Evolutionary conservation across 2,888 invertebrate genomes (phyloP), one percentile per base, ranked within the genome.

Genomic region (Drosophila acutilabella): DNA sequence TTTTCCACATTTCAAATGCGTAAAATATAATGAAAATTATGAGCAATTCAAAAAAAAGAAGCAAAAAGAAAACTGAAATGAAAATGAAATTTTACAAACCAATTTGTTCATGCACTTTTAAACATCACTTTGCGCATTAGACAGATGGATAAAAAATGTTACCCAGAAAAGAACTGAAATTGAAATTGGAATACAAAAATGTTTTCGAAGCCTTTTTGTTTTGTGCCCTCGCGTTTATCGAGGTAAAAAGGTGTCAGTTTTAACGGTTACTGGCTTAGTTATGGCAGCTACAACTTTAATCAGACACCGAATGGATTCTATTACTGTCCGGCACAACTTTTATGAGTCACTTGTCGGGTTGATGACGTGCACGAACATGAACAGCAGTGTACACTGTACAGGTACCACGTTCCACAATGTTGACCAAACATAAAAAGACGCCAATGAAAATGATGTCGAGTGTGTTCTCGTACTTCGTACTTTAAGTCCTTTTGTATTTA

Each of bases 51-150:
- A 51, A 41, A 58, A 50, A 44, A 38, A 48, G 36, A 50, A 38
- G 38, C 11, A 36, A 20, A 41, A 53, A 64, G 56, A 56, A 45
- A 64, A 57, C 30, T 16, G 66, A 71, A 68, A 64, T 51, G 76
- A 71, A 85, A 88, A 85, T 86, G 75, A 81, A 86, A 86, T 86
- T 86, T 80, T 60, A 86, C 73, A 81, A 88, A 81, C 85, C 65
- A 78, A 86, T 86, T 88, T 88, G 81, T 76, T 86, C 80, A 86
- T 86, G 85, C 81, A 73, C 80, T 73, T 78, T 88, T 86, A 78
- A 81, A 75, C 83, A 86, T 52, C 81, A 80, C 75, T 75, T 81
- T 78, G 69, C 70, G 70, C 81, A 75, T 79, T 64, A 79, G 68
- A 71, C 61, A 30, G 13, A 58, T 23, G 61, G 33, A 72, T 42